Conservation (phyloP, 2,797 vertebrate genomes). For the Molossus alvarezi region DNA sequence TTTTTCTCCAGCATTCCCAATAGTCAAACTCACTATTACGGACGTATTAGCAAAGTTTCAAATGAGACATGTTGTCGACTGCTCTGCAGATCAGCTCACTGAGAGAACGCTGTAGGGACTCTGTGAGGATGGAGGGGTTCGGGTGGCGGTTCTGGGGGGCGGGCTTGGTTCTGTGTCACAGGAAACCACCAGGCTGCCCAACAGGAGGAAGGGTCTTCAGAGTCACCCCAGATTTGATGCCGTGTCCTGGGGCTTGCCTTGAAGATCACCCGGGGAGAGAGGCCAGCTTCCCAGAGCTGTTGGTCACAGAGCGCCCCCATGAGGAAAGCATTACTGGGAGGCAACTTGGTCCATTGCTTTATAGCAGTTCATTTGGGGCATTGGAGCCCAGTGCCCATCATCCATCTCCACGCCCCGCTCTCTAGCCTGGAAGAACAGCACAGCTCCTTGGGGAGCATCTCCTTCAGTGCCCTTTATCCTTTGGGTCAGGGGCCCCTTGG, state of each 20-base stretch:
- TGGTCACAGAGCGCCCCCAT: not conserved
- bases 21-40: conserved; percentile 1
- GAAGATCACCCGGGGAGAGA: not conserved
- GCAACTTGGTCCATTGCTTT: not conserved
- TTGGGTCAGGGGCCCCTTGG: not conserved
- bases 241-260: not conserved
- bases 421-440: not conserved
- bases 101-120: not conserved
- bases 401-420: not conserved
- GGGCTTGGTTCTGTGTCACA: not conserved
- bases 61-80: not conserved
- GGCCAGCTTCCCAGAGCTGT: not conserved
- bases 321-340: not conserved
- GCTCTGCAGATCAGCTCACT: not conserved
- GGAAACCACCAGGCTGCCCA: not conserved
- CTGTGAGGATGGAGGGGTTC: too few species aligned
- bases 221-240: not conserved
- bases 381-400: not conserved
- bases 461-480: not conserved
- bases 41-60: conserved; percentile 13
- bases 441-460: too few species aligned
- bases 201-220: not conserved
- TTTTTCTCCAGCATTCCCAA: conserved; percentile 18
- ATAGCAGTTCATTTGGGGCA: not conserved
- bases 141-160: not conserved